Conservation (phyloP, 2,888 invertebrate species). For the Lochmaea crataegi region DNA sequence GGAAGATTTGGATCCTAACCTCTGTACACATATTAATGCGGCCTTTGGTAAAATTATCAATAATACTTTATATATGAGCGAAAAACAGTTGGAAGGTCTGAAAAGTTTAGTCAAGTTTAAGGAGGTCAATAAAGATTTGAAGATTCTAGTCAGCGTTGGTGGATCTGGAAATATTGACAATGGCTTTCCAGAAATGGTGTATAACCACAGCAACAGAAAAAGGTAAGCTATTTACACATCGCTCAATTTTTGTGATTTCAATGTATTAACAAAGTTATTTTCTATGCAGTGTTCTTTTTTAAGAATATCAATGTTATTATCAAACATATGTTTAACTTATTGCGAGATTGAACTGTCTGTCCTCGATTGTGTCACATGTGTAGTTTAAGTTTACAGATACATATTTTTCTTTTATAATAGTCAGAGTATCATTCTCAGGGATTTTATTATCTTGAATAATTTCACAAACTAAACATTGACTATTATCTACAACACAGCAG, state of each 20-base stretch:
- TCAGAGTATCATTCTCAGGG: too few species aligned
- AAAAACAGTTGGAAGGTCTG: constrained; percentile 56
- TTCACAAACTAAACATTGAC: too few species aligned
- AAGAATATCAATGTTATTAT: neutral
- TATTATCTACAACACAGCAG: too few species aligned
- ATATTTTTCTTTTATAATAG: too few species aligned
- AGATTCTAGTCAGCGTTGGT: constrained; percentile 83
- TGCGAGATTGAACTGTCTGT: too few species aligned
- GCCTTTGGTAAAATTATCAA: constrained; percentile 78
- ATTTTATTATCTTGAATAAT: too few species aligned
- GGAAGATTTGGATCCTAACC: constrained; percentile 71
- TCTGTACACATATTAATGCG: constrained; percentile 87
- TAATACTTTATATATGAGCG: constrained; percentile 70
- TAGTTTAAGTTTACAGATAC: too few species aligned
- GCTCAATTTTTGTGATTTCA: too few species aligned
- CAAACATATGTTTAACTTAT: too few species aligned
- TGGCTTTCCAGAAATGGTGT: constrained; percentile 80
- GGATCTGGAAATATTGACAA: constrained; percentile 68
- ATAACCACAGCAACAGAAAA: constrained; percentile 77
- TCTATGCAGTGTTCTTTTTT: neutral
- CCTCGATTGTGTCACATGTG: too few species aligned
- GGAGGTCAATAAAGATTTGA: constrained; percentile 72
- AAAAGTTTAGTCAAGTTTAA: constrained; percentile 66
- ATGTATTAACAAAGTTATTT: neutral
- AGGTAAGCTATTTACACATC: constrained; percentile 50